phyloP scores from a whole-genome alignment of 1,140 invertebrate species.

The Zaprionus ghesquierei region DNA sequence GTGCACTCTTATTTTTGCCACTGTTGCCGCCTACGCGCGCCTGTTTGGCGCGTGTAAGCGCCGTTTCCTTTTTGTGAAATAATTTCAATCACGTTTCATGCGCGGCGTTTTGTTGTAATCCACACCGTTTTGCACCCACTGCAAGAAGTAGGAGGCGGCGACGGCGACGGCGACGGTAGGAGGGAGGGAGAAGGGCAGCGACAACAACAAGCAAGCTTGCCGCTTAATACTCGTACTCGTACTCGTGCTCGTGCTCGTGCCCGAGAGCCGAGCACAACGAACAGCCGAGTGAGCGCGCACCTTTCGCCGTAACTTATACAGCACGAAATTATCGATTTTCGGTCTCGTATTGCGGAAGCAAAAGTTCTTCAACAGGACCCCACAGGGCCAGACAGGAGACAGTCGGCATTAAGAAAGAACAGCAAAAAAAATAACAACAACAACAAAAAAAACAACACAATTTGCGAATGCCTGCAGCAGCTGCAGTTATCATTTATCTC shows the following conservation, averaged over 20 bases:
- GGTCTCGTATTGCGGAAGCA: constrained; percentile 65
- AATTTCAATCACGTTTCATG: constrained; percentile 73
- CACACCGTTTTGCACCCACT: constrained; percentile 26
- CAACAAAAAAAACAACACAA: neutral
- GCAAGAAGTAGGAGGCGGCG: constrained; percentile 5
- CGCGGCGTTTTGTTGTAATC: constrained; percentile 51
- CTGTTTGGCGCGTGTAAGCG: constrained; percentile 64
- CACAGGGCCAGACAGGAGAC: constrained; percentile 29
- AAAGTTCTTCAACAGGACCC: constrained; percentile 54
- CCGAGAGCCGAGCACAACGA: constrained; percentile 23
- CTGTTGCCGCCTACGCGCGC: constrained; percentile 56
- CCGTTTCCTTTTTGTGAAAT: constrained; percentile 72
- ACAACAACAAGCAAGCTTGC: constrained; percentile 8
- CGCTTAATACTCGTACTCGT: constrained; percentile 9
- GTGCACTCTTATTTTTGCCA: constrained; percentile 10
- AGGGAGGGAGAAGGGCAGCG: neutral
- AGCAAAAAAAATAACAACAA: neutral
- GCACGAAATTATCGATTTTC: constrained; percentile 79
- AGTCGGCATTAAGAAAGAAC: neutral
- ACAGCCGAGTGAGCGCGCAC: constrained; percentile 59
- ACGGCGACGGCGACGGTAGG: constrained; percentile 9
- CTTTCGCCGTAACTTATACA: constrained; percentile 79
- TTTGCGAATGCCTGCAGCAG: neutral
- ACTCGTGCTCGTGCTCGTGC: constrained; percentile 13
- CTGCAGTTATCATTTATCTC: neutral